These are phyloP conservation scores for Drosophila erecta DNA, from an alignment of 1,140 invertebrate species.

Conservation along the genomic window DNA sequence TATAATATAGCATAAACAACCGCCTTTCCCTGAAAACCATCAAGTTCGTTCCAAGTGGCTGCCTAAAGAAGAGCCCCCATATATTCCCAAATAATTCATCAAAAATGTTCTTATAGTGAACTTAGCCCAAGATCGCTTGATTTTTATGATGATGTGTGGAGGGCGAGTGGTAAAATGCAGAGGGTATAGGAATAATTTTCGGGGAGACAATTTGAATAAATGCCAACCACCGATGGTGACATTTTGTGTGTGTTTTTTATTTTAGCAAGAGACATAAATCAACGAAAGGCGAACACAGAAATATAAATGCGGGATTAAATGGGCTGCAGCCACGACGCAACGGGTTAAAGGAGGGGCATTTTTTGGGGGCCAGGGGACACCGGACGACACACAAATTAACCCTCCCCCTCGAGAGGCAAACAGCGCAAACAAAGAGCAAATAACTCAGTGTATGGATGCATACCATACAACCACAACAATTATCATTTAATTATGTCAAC, in stretches of 20 bases:
- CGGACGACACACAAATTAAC: conserved; percentile 78
- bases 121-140: conserved; percentile 29
- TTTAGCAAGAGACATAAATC: conserved; percentile 78
- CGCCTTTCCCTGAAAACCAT: conserved; percentile 3
- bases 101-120: conserved; percentile 40
- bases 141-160: conserved; percentile 34
- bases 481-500: conserved; percentile 84
- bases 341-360: conserved; percentile 12
- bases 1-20: not conserved
- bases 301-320: conserved; percentile 78
- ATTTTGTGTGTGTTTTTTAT: conserved; percentile 22
- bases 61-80: conserved; percentile 14
- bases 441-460: conserved; percentile 25
- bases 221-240: conserved; percentile 51
- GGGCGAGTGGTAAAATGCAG: conserved; percentile 22
- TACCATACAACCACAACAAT: conserved; percentile 56
- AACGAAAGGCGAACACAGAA: conserved; percentile 56
- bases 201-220: conserved; percentile 72
- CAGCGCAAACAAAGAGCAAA: conserved; percentile 24
- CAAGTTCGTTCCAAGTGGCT: conserved; percentile 9
- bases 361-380: conserved; percentile 15
- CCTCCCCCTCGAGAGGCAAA: conserved; percentile 43
- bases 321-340: conserved; percentile 27
- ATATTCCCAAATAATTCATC: conserved; percentile 43
- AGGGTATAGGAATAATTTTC: conserved; percentile 20